phyloP scores from a whole-genome alignment of 37 sponge, comb jelly and placozoan species.

The Oscarella lobularis region DNA sequence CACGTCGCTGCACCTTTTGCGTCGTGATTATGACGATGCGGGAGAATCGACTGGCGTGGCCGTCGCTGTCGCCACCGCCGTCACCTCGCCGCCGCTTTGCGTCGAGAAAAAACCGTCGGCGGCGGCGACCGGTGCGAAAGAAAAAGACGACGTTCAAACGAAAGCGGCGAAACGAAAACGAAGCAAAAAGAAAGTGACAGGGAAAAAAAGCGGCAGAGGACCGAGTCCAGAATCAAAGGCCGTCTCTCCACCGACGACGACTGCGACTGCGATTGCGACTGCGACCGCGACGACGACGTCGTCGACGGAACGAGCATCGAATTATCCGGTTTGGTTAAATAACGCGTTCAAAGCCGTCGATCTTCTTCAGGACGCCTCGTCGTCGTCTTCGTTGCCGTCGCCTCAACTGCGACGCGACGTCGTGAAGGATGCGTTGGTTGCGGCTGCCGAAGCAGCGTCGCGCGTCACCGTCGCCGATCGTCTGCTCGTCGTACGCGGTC shows the following conservation, averaged over 20 bases:
- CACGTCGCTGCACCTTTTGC: conserved; percentile 14
- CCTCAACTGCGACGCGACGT: no score
- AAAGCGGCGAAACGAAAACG: not conserved
- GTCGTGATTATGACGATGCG: not conserved
- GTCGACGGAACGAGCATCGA: not conserved
- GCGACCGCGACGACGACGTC: not conserved
- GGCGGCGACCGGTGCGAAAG: no score
- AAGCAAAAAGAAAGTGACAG: conserved; percentile 5
- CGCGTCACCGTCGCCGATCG: not conserved
- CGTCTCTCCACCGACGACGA: no score
- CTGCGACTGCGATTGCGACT: not conserved
- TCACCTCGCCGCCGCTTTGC: not conserved
- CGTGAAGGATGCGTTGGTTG: not conserved
- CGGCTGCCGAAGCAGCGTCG: not conserved
- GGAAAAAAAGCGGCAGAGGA: not conserved
- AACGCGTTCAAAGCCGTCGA: not conserved
- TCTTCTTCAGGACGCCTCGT: not conserved
- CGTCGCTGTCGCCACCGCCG: not conserved
- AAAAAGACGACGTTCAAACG: conserved; percentile 11
- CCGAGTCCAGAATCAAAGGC: not conserved
- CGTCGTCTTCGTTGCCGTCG: no score
- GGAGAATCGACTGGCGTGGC: not conserved
- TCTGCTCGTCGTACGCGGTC: conserved; percentile 53
- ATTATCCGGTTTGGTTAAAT: not conserved
- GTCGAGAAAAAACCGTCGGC: not conserved